Conservation (phyloP, 2,888 invertebrate species). For the Bimastos eiseni region DNA sequence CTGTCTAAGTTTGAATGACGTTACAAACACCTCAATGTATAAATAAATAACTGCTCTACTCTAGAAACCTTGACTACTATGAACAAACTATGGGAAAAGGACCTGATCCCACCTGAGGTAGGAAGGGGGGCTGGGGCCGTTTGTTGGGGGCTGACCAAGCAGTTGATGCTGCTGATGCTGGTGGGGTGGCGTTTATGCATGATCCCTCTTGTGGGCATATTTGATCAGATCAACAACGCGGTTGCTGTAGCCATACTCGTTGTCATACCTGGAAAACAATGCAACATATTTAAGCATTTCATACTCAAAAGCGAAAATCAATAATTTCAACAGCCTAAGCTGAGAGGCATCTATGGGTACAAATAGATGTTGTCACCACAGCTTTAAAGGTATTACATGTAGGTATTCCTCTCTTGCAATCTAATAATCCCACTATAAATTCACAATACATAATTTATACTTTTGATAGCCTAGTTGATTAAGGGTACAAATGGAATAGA, state of each 20-base stretch:
- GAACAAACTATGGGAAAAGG: neutral
- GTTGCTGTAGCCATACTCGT: conserved; percentile 96
- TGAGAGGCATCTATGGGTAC: neutral
- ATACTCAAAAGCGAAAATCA: neutral
- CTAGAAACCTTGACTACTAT: neutral
- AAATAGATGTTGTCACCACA: too few relatives aligned
- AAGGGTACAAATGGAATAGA: neutral
- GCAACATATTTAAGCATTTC: neutral
- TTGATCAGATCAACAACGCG: conserved; percentile 94
- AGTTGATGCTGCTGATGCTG: neutral
- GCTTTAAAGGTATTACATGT: too few relatives aligned
- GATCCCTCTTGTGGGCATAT: conserved; percentile 69
- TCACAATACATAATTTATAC: too few relatives aligned
- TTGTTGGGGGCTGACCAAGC: neutral
- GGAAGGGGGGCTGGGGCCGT: neutral
- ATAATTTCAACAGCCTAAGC: neutral
- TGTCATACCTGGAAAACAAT: conserved; percentile 75
- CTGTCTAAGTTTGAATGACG: neutral
- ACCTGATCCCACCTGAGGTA: neutral
- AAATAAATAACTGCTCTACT: neutral
- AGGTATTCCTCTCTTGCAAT: too few relatives aligned
- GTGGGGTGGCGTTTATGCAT: conserved; percentile 21
- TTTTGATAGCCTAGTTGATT: too few relatives aligned
- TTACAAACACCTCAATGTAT: neutral
- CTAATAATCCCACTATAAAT: too few relatives aligned